A percentile compares a stretch with the other conserved stretches of the same genome.
phyloP scores from a whole-genome alignment of 2,797 vertebrate species.

The Acipenser oxyrinchus region DNA sequence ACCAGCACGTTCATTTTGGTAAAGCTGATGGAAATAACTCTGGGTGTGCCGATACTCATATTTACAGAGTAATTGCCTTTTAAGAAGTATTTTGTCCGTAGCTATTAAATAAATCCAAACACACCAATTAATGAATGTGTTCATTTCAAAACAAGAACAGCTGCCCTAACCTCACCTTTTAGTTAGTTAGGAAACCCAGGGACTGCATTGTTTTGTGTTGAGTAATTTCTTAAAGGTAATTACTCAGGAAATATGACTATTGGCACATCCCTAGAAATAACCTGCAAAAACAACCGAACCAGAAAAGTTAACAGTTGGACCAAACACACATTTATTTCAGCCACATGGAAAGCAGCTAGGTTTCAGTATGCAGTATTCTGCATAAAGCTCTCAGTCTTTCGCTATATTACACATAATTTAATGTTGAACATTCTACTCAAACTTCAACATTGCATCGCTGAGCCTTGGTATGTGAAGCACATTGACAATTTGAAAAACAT shows the following conservation, averaged over 20 bases:
- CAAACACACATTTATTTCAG: not conserved
- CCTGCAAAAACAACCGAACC: not conserved
- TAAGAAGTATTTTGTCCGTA: too few species aligned
- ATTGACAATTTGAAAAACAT: constrained; percentile 4
- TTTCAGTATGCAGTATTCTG: not conserved
- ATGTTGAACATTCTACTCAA: not conserved
- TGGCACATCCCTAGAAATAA: not conserved
- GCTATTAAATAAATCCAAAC: too few species aligned
- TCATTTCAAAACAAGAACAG: not conserved
- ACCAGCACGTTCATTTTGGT: too few species aligned
- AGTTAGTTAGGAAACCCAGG: not conserved
- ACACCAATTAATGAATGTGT: too few species aligned
- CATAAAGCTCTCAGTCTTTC: not conserved
- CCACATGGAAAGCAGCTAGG: not conserved
- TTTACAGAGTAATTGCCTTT: too few species aligned
- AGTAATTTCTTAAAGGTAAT: not conserved
- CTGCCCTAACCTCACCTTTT: not conserved
- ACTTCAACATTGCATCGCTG: not conserved
- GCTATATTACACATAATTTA: not conserved
- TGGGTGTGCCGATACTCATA: too few species aligned
- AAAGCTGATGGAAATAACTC: too few species aligned
- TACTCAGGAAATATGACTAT: not conserved
- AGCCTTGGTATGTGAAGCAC: not conserved
- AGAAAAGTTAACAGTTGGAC: too few species aligned
- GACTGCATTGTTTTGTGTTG: not conserved